Conservation (phyloP, 2,113 vertebrate species). For the Myotis brandtii region DNA sequence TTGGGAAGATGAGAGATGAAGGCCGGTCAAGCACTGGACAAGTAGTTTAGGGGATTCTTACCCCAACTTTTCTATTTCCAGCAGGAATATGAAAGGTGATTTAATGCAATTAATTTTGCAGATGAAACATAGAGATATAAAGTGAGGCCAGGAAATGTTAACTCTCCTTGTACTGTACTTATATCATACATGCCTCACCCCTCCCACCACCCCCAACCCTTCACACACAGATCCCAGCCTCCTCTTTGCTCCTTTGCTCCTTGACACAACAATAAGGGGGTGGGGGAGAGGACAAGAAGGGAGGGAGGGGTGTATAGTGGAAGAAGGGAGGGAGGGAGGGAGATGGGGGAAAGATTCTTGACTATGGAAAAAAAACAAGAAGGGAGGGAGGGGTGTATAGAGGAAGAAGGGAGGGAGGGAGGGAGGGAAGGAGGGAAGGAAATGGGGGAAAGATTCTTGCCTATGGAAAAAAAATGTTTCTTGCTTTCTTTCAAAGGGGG, state of each 20-base stretch:
- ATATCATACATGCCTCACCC: too few relatives aligned
- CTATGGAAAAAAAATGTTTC: neutral
- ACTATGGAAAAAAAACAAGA: neutral
- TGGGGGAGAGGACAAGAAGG: neutral
- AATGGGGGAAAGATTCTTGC: neutral
- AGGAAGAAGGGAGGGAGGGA: neutral
- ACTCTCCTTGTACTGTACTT: neutral
- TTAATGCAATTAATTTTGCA: constrained; percentile 43
- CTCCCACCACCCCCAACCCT: neutral
- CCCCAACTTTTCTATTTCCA: neutral
- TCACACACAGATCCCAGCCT: neutral
- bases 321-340: neutral
- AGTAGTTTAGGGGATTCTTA: neutral
- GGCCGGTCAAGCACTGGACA: neutral
- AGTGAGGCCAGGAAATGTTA: neutral
- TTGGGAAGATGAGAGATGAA: neutral
- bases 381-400: too few relatives aligned
- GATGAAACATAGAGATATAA: constrained; percentile 51
- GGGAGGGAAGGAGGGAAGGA: too few relatives aligned
- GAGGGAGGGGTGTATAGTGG: too few relatives aligned
- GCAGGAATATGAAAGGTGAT: neutral
- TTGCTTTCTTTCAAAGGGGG: neutral
- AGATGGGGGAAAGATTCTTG: neutral
- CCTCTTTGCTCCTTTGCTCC: neutral
- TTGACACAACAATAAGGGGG: neutral